A percentile compares a stretch with the other conserved stretches of the same genome.
phyloP scores from a whole-genome alignment of 2,888 invertebrate species.

The Lumbricus terrestris region DNA sequence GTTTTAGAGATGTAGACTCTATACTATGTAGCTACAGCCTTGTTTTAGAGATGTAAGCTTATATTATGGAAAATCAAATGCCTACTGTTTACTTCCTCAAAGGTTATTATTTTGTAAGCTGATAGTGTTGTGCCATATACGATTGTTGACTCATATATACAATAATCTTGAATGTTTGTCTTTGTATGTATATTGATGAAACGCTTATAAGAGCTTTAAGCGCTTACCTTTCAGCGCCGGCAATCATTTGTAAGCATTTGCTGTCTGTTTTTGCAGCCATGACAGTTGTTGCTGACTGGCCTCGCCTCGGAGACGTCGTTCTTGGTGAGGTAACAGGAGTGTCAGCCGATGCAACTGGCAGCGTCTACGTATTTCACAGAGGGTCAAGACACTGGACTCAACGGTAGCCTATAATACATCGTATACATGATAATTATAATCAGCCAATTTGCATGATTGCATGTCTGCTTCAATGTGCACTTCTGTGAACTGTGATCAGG shows the following conservation, averaged over 20 bases:
- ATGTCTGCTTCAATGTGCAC: too few species aligned
- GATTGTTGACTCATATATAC: not conserved
- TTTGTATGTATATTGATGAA: too few species aligned
- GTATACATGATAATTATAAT: too few species aligned
- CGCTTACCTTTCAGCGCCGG: not conserved
- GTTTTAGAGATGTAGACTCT: too few species aligned
- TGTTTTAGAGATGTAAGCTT: not conserved
- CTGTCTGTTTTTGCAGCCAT: not conserved
- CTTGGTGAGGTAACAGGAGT: not conserved
- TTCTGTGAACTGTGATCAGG: too few species aligned
- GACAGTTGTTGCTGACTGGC: not conserved
- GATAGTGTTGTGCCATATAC: not conserved
- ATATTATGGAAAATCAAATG: not conserved
- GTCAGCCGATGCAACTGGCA: not conserved
- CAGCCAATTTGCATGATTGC: too few species aligned
- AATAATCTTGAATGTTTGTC: not conserved
- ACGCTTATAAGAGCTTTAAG: too few species aligned
- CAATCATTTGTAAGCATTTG: not conserved
- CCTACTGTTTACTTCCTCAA: not conserved
- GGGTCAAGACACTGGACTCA: constrained; percentile 8
- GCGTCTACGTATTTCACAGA: not conserved
- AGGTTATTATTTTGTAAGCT: too few species aligned
- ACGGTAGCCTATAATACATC: not conserved
- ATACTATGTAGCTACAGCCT: too few species aligned
- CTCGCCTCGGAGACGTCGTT: not conserved